These are phyloP conservation scores for Germaria angustata DNA, from an alignment of 2,888 invertebrate species.

Conservation along the genomic window DNA sequence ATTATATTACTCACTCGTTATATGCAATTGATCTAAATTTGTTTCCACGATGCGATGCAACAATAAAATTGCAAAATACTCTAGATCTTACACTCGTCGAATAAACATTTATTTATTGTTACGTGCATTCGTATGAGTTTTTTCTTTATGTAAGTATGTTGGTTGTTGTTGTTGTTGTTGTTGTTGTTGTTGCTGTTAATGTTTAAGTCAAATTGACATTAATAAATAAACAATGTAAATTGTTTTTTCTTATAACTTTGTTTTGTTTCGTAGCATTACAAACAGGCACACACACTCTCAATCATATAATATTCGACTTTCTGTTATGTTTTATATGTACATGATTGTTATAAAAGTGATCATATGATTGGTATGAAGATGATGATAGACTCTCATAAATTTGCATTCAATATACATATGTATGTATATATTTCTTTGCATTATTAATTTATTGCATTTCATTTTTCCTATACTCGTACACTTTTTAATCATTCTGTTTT, in stretches of 20 bases:
- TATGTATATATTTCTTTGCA: background rate
- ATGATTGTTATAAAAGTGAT: background rate
- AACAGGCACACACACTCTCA: background rate
- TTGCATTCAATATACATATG: constrained; percentile 43
- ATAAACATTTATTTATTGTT: constrained; percentile 34
- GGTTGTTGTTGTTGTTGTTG: constrained; percentile 10
- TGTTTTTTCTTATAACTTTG: constrained; percentile 17
- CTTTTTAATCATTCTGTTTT: background rate
- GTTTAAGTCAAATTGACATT: constrained; percentile 58
- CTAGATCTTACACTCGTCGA: constrained; percentile 9
- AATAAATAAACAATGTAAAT: constrained; percentile 61
- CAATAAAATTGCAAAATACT: constrained; percentile 25
- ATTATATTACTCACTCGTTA: constrained; percentile 53
- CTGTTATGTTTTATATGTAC: background rate
- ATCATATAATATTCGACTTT: background rate
- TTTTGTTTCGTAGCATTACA: constrained; percentile 27
- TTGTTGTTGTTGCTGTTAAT: constrained; percentile 23
- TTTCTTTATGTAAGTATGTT: constrained; percentile 4
- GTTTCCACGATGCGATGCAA: constrained; percentile 33
- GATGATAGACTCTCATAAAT: constrained; percentile 51
- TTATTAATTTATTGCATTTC: constrained; percentile 20
- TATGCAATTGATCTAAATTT: constrained; percentile 63
- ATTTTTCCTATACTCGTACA: background rate
- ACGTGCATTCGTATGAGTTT: constrained; percentile 6
- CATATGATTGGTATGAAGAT: background rate